phyloP scores from a whole-genome alignment of 2,113 vertebrate genomes.

The Chaetorhynchus papuensis region DNA sequence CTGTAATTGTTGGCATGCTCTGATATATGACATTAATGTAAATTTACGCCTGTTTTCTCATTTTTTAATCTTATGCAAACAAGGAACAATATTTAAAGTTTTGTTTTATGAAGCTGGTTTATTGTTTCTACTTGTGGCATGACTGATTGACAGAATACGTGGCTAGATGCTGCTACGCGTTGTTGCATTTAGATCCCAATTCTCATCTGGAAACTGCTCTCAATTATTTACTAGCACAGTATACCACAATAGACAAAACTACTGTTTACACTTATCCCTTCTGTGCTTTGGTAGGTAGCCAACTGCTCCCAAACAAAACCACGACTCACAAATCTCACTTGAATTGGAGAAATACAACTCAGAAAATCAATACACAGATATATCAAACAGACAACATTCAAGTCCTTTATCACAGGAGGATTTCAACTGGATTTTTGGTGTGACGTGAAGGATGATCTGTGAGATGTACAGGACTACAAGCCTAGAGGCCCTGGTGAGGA shows the following conservation, averaged over 20 bases:
- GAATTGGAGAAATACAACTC: neutral
- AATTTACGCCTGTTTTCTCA: neutral
- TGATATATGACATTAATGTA: neutral
- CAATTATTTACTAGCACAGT: neutral
- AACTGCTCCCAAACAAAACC: constrained; percentile 12
- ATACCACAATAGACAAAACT: neutral
- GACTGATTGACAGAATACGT: neutral
- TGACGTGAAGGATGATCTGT: neutral
- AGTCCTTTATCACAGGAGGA: neutral
- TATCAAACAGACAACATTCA: neutral
- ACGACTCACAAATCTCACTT: neutral
- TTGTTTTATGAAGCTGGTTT: neutral
- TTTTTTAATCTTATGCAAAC: neutral
- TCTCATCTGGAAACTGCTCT: neutral
- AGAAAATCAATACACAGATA: neutral
- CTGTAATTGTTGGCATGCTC: neutral
- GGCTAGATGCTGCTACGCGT: neutral
- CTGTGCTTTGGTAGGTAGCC: neutral
- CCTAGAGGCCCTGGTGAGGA: neutral
- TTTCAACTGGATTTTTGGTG: neutral
- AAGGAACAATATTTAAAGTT: neutral
- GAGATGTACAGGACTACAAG: neutral
- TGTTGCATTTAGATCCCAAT: neutral
- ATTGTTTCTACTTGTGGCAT: neutral
- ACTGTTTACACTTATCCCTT: constrained; percentile 1